phyloP scores from a whole-genome alignment of 2,888 invertebrate species.

The Ophion ellenae region DNA sequence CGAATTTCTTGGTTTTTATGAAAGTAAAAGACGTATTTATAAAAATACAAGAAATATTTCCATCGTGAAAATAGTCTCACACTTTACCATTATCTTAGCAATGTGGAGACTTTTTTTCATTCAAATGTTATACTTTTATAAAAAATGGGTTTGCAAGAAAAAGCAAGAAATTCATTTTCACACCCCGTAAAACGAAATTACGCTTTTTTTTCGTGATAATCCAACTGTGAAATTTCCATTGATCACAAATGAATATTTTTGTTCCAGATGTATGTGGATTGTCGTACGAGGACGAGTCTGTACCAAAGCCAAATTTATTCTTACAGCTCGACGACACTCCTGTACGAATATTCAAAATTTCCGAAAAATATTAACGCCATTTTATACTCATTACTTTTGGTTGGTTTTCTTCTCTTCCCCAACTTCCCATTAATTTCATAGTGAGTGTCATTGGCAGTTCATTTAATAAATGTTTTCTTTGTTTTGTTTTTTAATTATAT shows the following conservation, averaged over 20 bases:
- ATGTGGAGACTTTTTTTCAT: too few species aligned
- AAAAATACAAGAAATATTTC: too few species aligned
- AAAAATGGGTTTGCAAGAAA: not conserved
- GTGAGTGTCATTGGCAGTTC: too few species aligned
- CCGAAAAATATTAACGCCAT: constrained; percentile 47
- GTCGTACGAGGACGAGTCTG: constrained; percentile 72
- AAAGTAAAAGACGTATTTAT: too few species aligned
- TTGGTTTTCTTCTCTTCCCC: not conserved
- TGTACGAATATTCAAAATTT: constrained; percentile 78
- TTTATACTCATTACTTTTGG: not conserved
- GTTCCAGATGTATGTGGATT: constrained; percentile 70
- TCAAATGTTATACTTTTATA: not conserved
- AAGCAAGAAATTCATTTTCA: not conserved
- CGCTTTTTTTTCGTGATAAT: not conserved
- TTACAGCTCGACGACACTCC: constrained; percentile 73
- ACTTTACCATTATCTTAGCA: too few species aligned
- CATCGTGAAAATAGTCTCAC: too few species aligned
- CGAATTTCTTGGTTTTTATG: too few species aligned
- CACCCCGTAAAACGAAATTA: too few species aligned
- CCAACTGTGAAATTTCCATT: not conserved
- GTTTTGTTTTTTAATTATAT: too few species aligned
- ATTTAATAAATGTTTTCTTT: too few species aligned
- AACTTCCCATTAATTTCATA: not conserved
- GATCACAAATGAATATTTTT: constrained; percentile 9
- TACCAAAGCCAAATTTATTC: constrained; percentile 69